Evolutionary conservation across 1,140 invertebrate genomes (phyloP), one percentile per base, ranked within the genome.

Genomic region (Saccostrea cuccullata): DNA sequence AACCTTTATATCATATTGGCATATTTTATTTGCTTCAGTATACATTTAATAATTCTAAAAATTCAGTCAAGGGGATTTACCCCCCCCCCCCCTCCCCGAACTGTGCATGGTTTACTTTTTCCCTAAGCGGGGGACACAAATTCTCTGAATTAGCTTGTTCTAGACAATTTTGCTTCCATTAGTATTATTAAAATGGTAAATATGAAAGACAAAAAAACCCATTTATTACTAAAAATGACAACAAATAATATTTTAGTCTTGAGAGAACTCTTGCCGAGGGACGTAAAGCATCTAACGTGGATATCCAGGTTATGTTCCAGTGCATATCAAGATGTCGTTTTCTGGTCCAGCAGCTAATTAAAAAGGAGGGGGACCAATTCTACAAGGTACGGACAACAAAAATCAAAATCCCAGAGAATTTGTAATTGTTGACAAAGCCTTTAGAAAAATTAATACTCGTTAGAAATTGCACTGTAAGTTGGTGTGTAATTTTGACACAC

Each of bases 241-340:
- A 60, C 20, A 60, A 17, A 60, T 11, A 73, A 12, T 23, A 30
- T 30, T 90, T 58, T 85, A 93, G 93, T 85, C 86, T 94, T 73
- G 90, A 91, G 17, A 86, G 90, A 60, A 91, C 92, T n/a, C 58
- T 93, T 73, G 36, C 82, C 30, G 93, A 94, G 82, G 93, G 93
- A 15, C 73, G 92, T 26, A 94, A 94, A 82, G 36, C 87, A 13
- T 90, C 90, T 9, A 92, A 93, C 90, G 91, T 94, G 13, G 93
- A 94, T 87, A 92, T 94, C 17, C 89, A 92, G 64, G 86, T 91
- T 64, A 93, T 94, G 93, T 87, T 92, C 73, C 73, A 87, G 15
- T 93, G 92, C 36, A 86, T 92, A 15, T 82, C 91, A 26, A 91
- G 89, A 82, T 93, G 93, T 90, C 86, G 89, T 15, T 73, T 60